phyloP scores from a whole-genome alignment of 2,113 vertebrate genomes.

The Caranx ignobilis region DNA sequence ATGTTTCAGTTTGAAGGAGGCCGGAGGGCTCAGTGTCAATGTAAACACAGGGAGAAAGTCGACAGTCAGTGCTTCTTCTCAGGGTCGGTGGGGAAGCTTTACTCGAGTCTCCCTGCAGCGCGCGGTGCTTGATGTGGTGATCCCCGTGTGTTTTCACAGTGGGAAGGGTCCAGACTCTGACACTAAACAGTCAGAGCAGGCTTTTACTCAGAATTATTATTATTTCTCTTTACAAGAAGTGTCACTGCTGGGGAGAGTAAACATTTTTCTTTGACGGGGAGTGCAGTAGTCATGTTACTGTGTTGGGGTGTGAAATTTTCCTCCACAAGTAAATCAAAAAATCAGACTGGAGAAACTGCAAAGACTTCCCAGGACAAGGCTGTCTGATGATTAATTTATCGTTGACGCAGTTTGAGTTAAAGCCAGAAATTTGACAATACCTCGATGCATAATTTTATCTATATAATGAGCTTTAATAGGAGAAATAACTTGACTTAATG shows the following conservation, averaged over 20 bases:
- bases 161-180: slow-evolving; percentile 12
- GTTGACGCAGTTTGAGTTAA: too few species aligned
- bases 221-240: slow-evolving; percentile 3
- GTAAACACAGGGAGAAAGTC: slow-evolving; percentile 13
- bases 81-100: slow-evolving; percentile 37
- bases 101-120: slow-evolving; percentile 5
- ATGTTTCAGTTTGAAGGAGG: slow-evolving; percentile 1
- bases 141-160: slow-evolving; percentile 25
- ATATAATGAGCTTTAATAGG: too few species aligned
- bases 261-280: slow-evolving; percentile 9
- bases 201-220: background rate
- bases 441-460: too few species aligned
- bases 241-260: background rate
- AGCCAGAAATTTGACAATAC: too few species aligned
- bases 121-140: slow-evolving; percentile 4
- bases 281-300: background rate
- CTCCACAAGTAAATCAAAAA: background rate
- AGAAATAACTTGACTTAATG: too few species aligned
- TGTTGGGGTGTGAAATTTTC: background rate
- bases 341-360: background rate
- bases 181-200: background rate
- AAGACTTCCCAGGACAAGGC: background rate
- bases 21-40: background rate
- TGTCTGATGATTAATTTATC: too few species aligned
- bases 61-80: slow-evolving; percentile 23